phyloP scores from a whole-genome alignment of 2,888 invertebrate species.

The Nineta flava region DNA sequence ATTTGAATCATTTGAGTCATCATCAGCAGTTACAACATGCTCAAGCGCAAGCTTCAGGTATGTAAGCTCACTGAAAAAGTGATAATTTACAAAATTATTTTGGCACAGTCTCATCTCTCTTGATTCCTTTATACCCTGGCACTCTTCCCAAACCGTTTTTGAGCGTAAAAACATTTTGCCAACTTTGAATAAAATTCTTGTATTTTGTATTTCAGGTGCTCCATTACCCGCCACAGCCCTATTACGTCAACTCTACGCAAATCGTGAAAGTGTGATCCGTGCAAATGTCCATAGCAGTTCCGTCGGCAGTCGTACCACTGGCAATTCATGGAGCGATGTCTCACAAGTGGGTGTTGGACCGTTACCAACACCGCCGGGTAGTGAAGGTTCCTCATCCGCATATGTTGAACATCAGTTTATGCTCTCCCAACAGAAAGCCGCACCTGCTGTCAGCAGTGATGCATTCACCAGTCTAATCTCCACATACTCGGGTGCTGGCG shows the following conservation, averaged over 20 bases:
- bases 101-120: no score
- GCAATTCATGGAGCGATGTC: slow-evolving; percentile 31
- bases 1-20: slow-evolving; percentile 38
- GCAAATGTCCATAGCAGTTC: slow-evolving; percentile 50
- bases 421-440: slow-evolving; percentile 31
- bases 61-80: slow-evolving; percentile 19
- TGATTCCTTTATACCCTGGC: no score
- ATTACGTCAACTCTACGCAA: slow-evolving; percentile 78
- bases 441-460: slow-evolving; percentile 21
- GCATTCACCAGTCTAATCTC: slow-evolving; percentile 42
- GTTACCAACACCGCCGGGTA: slow-evolving; percentile 80
- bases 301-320: slow-evolving; percentile 18
- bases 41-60: slow-evolving; percentile 22
- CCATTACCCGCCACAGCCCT: slow-evolving; percentile 77
- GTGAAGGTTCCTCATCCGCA: slow-evolving; percentile 56
- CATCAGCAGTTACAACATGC: slow-evolving; percentile 36
- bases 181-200: slow-evolving; percentile 13
- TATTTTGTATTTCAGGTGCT: slow-evolving; percentile 23
- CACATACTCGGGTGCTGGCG: slow-evolving; percentile 21
- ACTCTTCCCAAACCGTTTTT: no score
- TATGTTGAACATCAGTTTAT: slow-evolving; percentile 52
- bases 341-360: slow-evolving; percentile 44
- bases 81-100: no score
- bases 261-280: slow-evolving; percentile 86
- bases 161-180: no score